Evolutionary conservation across 2,888 invertebrate species (phyloP), one percentile per base, ranked within the genome.

Genomic region (Caenorhabditis sulstoni): DNA sequence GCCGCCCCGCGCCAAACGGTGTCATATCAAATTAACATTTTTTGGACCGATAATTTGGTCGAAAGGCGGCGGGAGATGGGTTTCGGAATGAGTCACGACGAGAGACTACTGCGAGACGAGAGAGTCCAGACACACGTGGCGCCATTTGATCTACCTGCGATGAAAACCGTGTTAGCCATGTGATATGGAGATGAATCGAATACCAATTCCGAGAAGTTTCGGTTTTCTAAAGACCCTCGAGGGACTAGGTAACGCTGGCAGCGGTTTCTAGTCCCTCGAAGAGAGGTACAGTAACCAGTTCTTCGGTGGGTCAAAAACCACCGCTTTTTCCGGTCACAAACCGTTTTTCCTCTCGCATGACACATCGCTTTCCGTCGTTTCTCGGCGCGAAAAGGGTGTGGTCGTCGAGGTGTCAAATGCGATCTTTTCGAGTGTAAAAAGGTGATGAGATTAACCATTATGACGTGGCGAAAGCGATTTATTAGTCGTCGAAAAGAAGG

Each of bases 11-110:
- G 55, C 44, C 59, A 44, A 71, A 61, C 59, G 53, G 58, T 53
- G 53, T 74, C 74, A 61, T 71, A 71, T 71, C 71, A 71, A 71
- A 64, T 71, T 71, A 71, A 71, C 71, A 64, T 71, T 64, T 64
- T 71, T 61, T 53, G 45, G 61, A 29, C 29, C 20, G 44, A 53
- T 53, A 53, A 61, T 61, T 70, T 61, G 61, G 50, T 44, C 35
- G 50, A 29, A 35, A 53, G 14, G 35, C 20, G 39, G 18, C 14
- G 4, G 20, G 41, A 55, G 20, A 41, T 41, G 41, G 14, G 12
- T 41, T 41, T 11, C 41, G 16, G 16, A 16, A 68, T 68, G 68
- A 68, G 59, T 68, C 68, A 68, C 59, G 39, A 5, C 1, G 53
- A 65, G 65, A 67, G 23, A 16, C 37, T 57, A 37, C 47, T n/a